Conservation (phyloP, 1,140 invertebrate species). For the Apolygus lucorum region DNA sequence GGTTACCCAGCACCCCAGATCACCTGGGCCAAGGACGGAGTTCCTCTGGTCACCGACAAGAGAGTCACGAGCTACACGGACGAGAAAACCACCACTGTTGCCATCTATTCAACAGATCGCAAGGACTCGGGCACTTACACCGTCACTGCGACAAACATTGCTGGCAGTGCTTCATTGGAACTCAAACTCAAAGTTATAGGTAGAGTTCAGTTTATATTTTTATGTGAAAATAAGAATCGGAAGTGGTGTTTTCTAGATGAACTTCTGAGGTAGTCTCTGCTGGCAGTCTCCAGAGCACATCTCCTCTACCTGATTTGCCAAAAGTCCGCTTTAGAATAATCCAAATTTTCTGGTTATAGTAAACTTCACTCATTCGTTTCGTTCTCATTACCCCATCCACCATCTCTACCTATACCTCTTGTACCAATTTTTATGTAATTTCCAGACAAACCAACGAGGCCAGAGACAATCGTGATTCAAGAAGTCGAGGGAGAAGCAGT, state of each 20-base stretch:
- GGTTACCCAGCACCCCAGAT: slow-evolving; percentile 60
- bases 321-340: no score
- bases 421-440: neutral
- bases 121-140: slow-evolving; percentile 56
- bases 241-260: no score
- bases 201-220: no score
- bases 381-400: no score
- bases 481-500: slow-evolving; percentile 64
- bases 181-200: slow-evolving; percentile 70
- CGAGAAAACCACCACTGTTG: slow-evolving; percentile 50
- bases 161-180: slow-evolving; percentile 59
- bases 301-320: no score
- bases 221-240: no score
- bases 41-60: slow-evolving; percentile 43
- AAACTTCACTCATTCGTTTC: no score
- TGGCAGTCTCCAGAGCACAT: no score
- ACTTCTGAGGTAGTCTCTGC: no score
- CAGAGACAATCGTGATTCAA: slow-evolving; percentile 63
- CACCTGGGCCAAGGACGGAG: slow-evolving; percentile 54
- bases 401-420: neutral
- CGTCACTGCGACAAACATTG: slow-evolving; percentile 55
- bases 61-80: slow-evolving; percentile 48
- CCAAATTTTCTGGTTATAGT: no score
- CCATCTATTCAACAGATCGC: slow-evolving; percentile 49
- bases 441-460: slow-evolving; percentile 67